These are phyloP conservation scores for Eurystomus glaucurus DNA, from an alignment of 2,797 vertebrate genomes.

Conservation along the genomic window DNA sequence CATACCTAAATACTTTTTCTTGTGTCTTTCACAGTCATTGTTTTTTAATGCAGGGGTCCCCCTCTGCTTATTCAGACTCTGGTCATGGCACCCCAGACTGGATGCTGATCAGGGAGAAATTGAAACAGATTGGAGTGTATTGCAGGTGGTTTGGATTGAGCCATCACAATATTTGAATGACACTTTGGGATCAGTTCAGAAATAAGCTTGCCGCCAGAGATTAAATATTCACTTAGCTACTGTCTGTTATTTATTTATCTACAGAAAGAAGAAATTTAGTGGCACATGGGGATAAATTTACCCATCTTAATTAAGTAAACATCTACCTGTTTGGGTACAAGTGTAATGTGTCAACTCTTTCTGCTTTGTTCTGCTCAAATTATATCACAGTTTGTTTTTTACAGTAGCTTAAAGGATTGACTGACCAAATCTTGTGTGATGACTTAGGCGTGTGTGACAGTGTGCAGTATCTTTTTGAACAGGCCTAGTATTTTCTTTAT, in stretches of 20 bases:
- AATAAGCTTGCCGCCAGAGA: not conserved
- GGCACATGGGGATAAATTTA: not conserved
- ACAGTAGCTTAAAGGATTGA: not conserved
- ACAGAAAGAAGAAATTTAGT: not conserved
- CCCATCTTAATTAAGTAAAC: not conserved
- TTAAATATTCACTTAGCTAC: not conserved
- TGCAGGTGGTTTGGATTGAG: not conserved
- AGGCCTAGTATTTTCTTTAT: not conserved
- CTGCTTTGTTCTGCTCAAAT: not conserved
- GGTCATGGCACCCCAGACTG: not conserved
- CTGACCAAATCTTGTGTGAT: not conserved
- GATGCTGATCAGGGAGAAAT: not conserved
- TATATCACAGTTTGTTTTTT: not conserved
- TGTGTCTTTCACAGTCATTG: not conserved
- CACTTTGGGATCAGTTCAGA: not conserved
- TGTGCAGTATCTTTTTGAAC: not conserved
- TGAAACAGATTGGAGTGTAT: not conserved
- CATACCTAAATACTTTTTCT: not conserved
- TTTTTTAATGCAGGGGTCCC: not conserved
- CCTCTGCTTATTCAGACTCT: not conserved
- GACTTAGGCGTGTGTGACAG: not conserved
- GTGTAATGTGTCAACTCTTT: not conserved
- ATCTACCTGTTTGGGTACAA: not conserved
- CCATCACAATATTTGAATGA: not conserved
- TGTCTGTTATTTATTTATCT: not conserved